Evolutionary conservation across 2,113 vertebrate genomes (phyloP).

Genomic region (human): DNA sequence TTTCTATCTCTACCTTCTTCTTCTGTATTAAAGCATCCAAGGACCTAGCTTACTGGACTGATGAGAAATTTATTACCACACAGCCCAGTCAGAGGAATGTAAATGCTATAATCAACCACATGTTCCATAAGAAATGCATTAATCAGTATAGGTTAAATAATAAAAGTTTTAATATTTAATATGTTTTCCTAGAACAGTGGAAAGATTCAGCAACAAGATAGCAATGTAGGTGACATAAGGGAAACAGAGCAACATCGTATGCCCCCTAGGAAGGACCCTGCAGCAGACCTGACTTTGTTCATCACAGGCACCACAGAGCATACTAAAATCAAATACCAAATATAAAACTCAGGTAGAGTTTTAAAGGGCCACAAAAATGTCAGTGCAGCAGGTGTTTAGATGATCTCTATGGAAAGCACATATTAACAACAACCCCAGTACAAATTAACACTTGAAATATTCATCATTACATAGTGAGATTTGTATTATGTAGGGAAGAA

Average conservation of each 20-base stretch:
- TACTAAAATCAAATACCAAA: not conserved
- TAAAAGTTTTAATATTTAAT: not conserved
- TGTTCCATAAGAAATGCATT: not conserved
- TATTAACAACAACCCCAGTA: not conserved
- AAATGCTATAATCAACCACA: not conserved
- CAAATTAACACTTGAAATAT: constrained; percentile 15
- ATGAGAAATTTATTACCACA: not conserved
- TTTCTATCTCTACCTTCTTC: not conserved
- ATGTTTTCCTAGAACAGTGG: not conserved
- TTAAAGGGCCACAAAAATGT: not conserved
- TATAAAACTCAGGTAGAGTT: not conserved
- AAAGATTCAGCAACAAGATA: not conserved
- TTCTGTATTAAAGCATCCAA: not conserved
- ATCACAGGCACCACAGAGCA: not conserved
- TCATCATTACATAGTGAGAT: not conserved
- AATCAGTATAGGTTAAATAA: not conserved
- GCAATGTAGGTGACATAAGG: not conserved
- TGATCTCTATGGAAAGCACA: not conserved
- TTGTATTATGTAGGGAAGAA: not conserved
- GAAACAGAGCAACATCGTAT: not conserved
- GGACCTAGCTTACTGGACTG: not conserved
- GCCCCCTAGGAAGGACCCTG: not conserved
- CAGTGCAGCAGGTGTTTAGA: not conserved
- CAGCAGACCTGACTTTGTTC: not conserved
- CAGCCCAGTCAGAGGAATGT: not conserved